Percentiles rank a stretch among this genome's conserved stretches.
These are phyloP conservation scores for Ornithorhynchus anatinus DNA, from an alignment of 2,113 vertebrate species.

Conservation along the genomic window DNA sequence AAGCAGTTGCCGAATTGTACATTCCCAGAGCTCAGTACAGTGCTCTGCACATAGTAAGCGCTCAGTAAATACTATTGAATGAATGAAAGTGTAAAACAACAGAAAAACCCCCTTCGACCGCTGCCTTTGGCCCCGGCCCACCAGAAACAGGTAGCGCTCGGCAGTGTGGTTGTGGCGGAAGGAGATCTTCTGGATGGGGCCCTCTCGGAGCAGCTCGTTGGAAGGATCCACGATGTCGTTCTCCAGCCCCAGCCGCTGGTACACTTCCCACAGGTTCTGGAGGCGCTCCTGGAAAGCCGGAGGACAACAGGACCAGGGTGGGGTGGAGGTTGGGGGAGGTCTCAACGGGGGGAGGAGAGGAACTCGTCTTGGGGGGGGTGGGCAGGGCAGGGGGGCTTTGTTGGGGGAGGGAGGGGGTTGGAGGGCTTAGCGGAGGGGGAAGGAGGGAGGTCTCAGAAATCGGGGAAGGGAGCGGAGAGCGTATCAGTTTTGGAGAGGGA, in stretches of 20 bases:
- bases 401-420: background rate
- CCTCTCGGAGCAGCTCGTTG: slow-evolving; percentile 75
- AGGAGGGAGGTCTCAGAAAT: too few relatives aligned
- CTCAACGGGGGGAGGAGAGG: background rate
- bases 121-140: slow-evolving; percentile 3
- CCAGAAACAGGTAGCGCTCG: slow-evolving; percentile 79
- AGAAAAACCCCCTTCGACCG: background rate
- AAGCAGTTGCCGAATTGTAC: too few relatives aligned
- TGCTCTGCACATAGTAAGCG: too few relatives aligned
- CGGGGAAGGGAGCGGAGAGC: too few relatives aligned
- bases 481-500: too few relatives aligned
- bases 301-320: background rate
- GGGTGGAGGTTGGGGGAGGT: background rate
- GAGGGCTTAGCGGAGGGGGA: background rate
- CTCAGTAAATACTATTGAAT: too few relatives aligned
- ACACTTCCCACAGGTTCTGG: slow-evolving; percentile 77
- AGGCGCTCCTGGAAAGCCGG: slow-evolving; percentile 65
- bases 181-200: slow-evolving; percentile 74
- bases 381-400: background rate
- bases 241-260: slow-evolving; percentile 74
- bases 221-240: slow-evolving; percentile 75
- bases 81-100: background rate
- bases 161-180: slow-evolving; percentile 65
- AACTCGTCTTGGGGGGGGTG: background rate
- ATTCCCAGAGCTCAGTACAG: too few relatives aligned